phyloP scores from a whole-genome alignment of 1,140 invertebrate species.

The Zaprionus tsacasi region DNA sequence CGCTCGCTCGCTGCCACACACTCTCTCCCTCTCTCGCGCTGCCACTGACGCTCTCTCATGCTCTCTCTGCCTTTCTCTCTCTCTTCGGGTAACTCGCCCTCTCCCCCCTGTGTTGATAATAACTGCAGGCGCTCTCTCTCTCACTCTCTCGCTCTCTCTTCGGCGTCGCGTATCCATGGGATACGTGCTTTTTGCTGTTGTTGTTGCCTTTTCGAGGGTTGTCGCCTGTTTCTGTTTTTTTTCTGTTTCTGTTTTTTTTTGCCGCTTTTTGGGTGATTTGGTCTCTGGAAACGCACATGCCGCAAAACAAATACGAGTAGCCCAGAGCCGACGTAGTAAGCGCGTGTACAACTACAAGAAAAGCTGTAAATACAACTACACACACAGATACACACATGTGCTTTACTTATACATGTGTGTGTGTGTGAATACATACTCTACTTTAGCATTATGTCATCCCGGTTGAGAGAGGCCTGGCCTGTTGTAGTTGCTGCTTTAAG shows the following conservation, averaged over 20 bases:
- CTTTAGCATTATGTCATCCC: conserved; percentile 70
- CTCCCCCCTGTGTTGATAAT: conserved; percentile 14
- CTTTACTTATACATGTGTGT: neutral
- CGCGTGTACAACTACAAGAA: conserved; percentile 28
- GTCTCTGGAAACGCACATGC: conserved; percentile 51
- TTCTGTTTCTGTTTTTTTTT: conserved; percentile 24
- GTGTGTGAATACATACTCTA: conserved; percentile 38
- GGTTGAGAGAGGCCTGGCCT: conserved; percentile 46
- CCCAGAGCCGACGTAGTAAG: conserved; percentile 34
- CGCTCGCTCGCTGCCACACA: neutral
- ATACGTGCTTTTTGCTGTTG: conserved; percentile 43
- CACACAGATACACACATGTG: conserved; percentile 18
- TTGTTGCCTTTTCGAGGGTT: conserved; percentile 56
- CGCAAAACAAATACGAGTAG: conserved; percentile 61
- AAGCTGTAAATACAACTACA: conserved; percentile 17
- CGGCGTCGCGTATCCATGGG: conserved; percentile 50
- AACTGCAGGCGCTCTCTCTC: conserved; percentile 20
- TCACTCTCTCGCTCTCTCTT: neutral
- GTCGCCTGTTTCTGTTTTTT: conserved; percentile 40
- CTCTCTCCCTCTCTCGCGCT: neutral
- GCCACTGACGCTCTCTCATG: conserved; percentile 8
- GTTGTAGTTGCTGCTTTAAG: conserved; percentile 15
- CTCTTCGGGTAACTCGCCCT: neutral
- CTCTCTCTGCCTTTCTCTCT: conserved; percentile 22
- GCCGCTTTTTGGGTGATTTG: conserved; percentile 15